These are phyloP conservation scores for Notamacropus eugenii DNA, from an alignment of 2,797 vertebrate species.

Conservation along the genomic window DNA sequence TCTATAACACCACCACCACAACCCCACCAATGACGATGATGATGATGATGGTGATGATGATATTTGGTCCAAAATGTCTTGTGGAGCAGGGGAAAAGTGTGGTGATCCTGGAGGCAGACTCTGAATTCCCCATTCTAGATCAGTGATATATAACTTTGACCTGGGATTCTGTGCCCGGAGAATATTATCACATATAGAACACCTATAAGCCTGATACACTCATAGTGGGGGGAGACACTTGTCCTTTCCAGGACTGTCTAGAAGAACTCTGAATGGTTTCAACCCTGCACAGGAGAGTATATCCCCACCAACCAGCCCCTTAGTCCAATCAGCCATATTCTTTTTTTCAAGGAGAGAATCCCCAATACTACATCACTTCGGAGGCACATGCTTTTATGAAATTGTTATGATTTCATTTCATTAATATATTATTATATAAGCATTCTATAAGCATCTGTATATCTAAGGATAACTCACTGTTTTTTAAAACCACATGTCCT, in stretches of 20 bases:
- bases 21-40: too few relatives aligned
- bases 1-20: too few relatives aligned
- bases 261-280: background rate
- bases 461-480: background rate
- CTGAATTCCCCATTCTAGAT: too few relatives aligned
- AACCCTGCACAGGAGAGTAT: background rate
- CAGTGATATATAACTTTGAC: too few relatives aligned
- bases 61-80: too few relatives aligned
- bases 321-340: background rate
- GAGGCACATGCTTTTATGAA: background rate
- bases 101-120: too few relatives aligned
- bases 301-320: background rate
- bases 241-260: background rate
- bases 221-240: background rate
- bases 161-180: too few relatives aligned
- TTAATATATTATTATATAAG: background rate
- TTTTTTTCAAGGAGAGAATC: background rate
- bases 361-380: background rate
- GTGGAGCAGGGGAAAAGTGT: too few relatives aligned
- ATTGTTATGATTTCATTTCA: background rate
- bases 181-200: too few relatives aligned
- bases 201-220: too few relatives aligned
- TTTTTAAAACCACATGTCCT: background rate
- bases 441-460: background rate
- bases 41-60: too few relatives aligned